Percentiles rank a stretch among this genome's conserved stretches.
phyloP scores from a whole-genome alignment of 2,888 invertebrate species.

The Spilosoma lubricipeda region DNA sequence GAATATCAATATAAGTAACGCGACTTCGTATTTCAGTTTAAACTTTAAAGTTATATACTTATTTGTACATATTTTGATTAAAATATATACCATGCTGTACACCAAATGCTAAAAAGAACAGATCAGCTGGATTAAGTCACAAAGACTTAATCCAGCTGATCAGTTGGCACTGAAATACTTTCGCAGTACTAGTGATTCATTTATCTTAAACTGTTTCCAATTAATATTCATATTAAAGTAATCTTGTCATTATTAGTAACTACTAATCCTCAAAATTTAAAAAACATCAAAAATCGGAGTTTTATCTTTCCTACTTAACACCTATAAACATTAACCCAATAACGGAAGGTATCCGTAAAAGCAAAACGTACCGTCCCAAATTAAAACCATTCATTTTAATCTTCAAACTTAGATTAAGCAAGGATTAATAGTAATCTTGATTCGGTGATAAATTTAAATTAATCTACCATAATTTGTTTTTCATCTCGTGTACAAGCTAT shows the following conservation, averaged over 20 bases:
- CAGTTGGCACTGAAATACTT: no score
- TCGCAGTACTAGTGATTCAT: no score
- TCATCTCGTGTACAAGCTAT: conserved; percentile 32
- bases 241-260: not conserved
- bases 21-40: no score
- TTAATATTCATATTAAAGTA: no score
- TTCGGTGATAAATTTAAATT: conserved; percentile 51
- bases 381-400: conserved; percentile 45
- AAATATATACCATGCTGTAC: no score
- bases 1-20: no score
- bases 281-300: not conserved
- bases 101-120: no score
- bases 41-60: no score
- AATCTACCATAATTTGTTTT: conserved; percentile 44
- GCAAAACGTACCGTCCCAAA: conserved; percentile 30
- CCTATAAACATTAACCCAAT: conserved; percentile 18
- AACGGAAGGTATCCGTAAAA: conserved; percentile 12
- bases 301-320: not conserved
- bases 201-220: no score
- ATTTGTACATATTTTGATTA: not conserved
- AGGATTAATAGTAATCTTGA: conserved; percentile 50
- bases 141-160: no score
- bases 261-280: not conserved
- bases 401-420: conserved; percentile 49
- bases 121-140: no score